Base-by-base conservation (phyloP, 2,113 vertebrate genomes). In the Poecilia latipinna region DNA sequence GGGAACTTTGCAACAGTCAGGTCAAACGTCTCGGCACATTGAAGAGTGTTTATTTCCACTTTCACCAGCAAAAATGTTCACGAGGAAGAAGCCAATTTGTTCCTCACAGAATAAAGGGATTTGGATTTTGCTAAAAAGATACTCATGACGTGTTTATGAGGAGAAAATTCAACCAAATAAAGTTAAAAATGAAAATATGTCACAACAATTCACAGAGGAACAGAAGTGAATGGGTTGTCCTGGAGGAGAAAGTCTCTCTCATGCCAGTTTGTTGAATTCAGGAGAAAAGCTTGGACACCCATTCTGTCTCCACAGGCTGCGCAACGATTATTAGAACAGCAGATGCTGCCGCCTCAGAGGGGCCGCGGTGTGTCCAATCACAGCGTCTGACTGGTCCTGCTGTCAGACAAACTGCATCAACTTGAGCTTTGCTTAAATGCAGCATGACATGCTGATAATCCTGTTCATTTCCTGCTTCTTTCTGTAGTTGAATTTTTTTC, bases 71-170 rank as follows among this genome's bases (percentile, higher is more conserved):
- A 84, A 74, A 24, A 62, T 64, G 65, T 82, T 88, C 82, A 78
- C 84, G 77, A 70, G 76, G 32, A 22, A 84, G 81, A 91, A 91
- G 89, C 89, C 85, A 80, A 83, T 90, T 73, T 82, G 67, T 78
- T 87, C 81, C 77, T 74, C 83, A 85, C 12, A 33, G 67, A 80
- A 83, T 6, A 15, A 77, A 78, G 72, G 22, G 1, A 60, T 79
- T 72, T 87, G 79, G 83, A 85, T 86, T 83, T 77, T 60, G 68
- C 65, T 90, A 74, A 79, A 82, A 88, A 85, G 75, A 86, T 68
- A 85, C 78, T 84, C 85, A 90, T 90, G 82, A 89, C 32, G 83
- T 81, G 85, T 89, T 93, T 84, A 91, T 86, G 86, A 89, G 76
- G 86, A 91, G 74, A 89, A 89, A 91, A 86, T 82, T 88, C 73